These are phyloP conservation scores for Drosophila subquinaria DNA, from an alignment of 2,888 invertebrate species.

Conservation along the genomic window DNA sequence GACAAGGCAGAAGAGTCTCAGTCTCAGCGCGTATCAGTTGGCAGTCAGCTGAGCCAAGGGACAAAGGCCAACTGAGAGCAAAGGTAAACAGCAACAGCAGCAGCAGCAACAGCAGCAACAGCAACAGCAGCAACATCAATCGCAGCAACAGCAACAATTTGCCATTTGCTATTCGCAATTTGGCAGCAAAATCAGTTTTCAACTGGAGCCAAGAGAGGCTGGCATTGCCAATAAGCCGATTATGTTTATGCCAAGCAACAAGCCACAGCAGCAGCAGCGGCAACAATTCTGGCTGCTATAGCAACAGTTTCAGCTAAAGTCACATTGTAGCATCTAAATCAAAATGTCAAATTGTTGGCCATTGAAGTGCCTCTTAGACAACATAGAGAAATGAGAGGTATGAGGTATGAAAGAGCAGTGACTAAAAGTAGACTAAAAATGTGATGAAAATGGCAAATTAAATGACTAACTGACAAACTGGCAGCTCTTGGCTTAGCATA, in stretches of 20 bases:
- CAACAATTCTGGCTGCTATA: conserved; percentile 11
- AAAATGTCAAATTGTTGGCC: conserved; percentile 69
- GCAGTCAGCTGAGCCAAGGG: conserved; percentile 28
- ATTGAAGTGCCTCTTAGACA: conserved; percentile 54
- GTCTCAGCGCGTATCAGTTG: conserved; percentile 21
- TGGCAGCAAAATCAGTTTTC: conserved; percentile 52
- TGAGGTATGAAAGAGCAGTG: background rate
- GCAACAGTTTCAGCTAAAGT: conserved; percentile 41
- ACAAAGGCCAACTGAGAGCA: conserved; percentile 37
- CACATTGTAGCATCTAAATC: conserved; percentile 61
- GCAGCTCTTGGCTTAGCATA: conserved; percentile 11
- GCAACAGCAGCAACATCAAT: conserved; percentile 14
- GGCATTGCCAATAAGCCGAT: conserved; percentile 62
- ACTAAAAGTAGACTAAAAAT: background rate
- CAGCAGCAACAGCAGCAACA: conserved; percentile 12
- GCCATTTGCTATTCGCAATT: conserved; percentile 44
- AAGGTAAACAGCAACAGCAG: conserved; percentile 33
- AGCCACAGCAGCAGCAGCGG: conserved; percentile 36
- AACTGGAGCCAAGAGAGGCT: conserved; percentile 29
- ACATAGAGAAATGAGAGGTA: conserved; percentile 5
- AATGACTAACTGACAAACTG: conserved; percentile 37
- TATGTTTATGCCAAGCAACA: conserved; percentile 59
- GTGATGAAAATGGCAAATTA: conserved; percentile 45
- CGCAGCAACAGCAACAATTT: conserved; percentile 28
- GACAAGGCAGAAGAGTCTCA: conserved; percentile 13